Base-by-base conservation (phyloP, 2,113 vertebrate genomes). In the Casuarius casuarius region DNA sequence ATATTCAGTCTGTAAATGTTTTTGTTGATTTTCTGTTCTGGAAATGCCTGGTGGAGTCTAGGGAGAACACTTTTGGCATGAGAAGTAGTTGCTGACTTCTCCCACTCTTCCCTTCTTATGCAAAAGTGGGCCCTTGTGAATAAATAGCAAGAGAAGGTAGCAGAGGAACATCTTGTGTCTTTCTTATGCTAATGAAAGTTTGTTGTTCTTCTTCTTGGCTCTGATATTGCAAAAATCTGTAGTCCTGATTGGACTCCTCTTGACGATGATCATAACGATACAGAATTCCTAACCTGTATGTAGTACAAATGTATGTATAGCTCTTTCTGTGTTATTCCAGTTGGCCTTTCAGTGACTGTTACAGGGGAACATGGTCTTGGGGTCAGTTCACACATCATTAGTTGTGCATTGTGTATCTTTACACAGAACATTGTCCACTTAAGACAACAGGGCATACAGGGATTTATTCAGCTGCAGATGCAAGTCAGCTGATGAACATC, bases 251-350 rank as follows among this genome's bases (percentile, higher is more conserved):
- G 31, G 29, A 73, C 0, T 9, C 23, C 1, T 5, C 48, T 81
- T 75, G 40, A 19, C 28, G 9, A 61, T n/a, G 25, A 38, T 33
- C 25, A 7, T 0, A 51, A 42, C 0, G 2, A 18, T 15, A 68
- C 51, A 77, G 62, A 79, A 38, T 4, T 75, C 23, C 46, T 73
- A 65, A 29, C 20, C 15, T 80, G 8, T 7, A 28, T 75, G 35
- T 4, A 74, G 22, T 21, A 33, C 4, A 1, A 3, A 3, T 21
- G n/a, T 38, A 42, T 12, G 2, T 3, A 63, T 29, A 42, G 5
- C 23, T 38, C n/a, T 63, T 49, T 49, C 72, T 77, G 11, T 33
- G 26, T 93, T 29, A 9, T 68, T 73, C 20, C 15, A 31, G 25
- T 5, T 46, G 19, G 33, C 17, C 28, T 87, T 61, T 59, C 72